A percentile compares a stretch with the other conserved stretches of the same genome.
These are phyloP conservation scores for Perccottus glenii DNA, from an alignment of 2,113 vertebrate genomes.

Conservation along the genomic window DNA sequence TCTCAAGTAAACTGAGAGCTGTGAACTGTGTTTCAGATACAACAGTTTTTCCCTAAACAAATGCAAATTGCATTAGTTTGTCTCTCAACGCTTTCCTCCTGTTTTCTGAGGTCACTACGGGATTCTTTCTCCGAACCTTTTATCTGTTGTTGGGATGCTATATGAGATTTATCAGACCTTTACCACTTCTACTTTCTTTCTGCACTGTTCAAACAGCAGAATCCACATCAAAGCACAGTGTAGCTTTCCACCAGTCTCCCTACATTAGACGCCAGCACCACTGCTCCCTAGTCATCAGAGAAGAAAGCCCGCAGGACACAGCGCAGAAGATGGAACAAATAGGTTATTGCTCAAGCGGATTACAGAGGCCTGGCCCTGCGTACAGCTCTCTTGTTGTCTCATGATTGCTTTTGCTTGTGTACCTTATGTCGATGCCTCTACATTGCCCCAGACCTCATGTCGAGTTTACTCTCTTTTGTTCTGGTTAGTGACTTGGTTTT, in stretches of 20 bases:
- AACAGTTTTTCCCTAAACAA: too few relatives aligned
- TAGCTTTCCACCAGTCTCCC: constrained; percentile 8
- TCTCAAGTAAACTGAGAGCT: background rate
- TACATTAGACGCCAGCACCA: constrained; percentile 18
- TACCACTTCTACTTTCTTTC: constrained; percentile 5
- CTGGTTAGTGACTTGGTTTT: background rate
- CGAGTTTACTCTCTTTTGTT: background rate
- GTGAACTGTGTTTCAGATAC: too few relatives aligned
- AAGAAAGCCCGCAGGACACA: constrained; percentile 47
- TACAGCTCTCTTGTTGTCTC: background rate
- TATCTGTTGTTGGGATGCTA: background rate
- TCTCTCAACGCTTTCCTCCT: background rate
- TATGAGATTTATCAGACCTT: constrained; percentile 2
- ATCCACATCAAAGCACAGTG: constrained; percentile 26
- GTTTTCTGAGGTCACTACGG: background rate
- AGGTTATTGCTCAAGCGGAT: constrained; percentile 10
- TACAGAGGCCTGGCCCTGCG: background rate
- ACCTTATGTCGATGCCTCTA: background rate
- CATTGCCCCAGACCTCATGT: background rate
- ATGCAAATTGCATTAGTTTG: too few relatives aligned
- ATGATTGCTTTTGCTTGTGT: constrained; percentile 4
- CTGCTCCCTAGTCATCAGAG: constrained; percentile 41
- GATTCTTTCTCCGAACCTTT: background rate
- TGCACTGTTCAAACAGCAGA: constrained; percentile 1
- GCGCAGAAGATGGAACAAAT: constrained; percentile 5